Evolutionary conservation across 2,113 vertebrate species (phyloP), one percentile per base, ranked within the genome.

Genomic region (Eubucco bourcierii): DNA sequence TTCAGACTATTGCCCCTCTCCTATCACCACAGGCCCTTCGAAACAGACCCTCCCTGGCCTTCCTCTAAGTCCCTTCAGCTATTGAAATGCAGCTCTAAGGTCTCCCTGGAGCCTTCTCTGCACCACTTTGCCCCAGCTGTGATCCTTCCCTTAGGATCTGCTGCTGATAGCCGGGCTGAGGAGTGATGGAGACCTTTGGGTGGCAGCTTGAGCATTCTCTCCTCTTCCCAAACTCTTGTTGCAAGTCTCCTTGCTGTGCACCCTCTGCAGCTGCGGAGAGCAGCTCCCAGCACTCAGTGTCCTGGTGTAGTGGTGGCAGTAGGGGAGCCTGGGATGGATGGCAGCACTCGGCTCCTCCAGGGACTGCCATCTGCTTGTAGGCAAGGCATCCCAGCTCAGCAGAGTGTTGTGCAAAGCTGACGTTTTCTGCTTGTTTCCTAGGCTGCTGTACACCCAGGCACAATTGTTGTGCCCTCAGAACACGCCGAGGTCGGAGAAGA

Each of bases 221-320:
- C 28, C 68, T 44, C 15, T 65, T 61, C 55, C 46, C 6, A 0
- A 72, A 65, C 8, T 47, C 52, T 15, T 2, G 0, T 39, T 59
- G 50, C 53, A 21, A 41, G 13, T 29, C 6, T 6, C 28, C 28
- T 12, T 64, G 65, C 41, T 44, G 25, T 37, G 39, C 37, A 31
- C 5, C 2, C 6, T 15, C 31, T 11, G 18, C 0, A 3, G 44
- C 53, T 1, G 1, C 1, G 4, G 4, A 0, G 53, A 46, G 79
- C 60, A 19, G 76, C 46, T 80, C 12, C 20, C 2, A 0, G 1
- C 5, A 0, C 41, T 25, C 60, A n/a, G 44, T 28, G 44, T n/a
- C 46, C 46, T 47, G 46, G 15, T 47, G 37, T 11, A 47, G 6
- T 47, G 46, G 12, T 47, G 46, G 46, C 46, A 47, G 46, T 19